Evolutionary conservation across 2,113 vertebrate genomes (phyloP), one percentile per base, ranked within the genome.

Genomic region (Ictalurus punctatus): DNA sequence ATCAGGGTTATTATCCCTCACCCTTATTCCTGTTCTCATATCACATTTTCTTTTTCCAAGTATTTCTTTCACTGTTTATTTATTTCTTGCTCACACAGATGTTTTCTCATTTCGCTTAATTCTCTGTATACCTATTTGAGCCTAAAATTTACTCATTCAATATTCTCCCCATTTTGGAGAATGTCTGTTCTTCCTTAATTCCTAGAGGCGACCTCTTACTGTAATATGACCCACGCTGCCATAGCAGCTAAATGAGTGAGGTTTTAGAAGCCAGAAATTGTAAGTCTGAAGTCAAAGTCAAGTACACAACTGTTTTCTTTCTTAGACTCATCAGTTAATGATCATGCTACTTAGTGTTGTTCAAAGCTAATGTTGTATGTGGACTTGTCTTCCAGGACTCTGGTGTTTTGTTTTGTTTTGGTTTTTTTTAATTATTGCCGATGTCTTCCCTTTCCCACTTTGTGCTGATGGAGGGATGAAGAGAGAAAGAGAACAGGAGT

Each of bases 211-310:
- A 93, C 93, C 92, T 91, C 90, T 91, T 93, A 93, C 91, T 92
- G 92, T 92, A 92, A 92, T 89, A 87, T 95, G 94, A 93, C 94
- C 93, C 90, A 89, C 67, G 95, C 96, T 95, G 86, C 95, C 94
- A 96, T 95, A 93, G 94, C 91, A 95, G 93, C 93, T 89, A 90
- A 92, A 92, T 89, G 89, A 90, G 86, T 91, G 90, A 94, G 95
- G 92, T 93, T 92, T 94, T 93, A 65, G 86, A 59, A 40, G 78
- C 81, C 61, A 81, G 76, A 88, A 84, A 89, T 69, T 80, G 84
- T 90, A 87, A 89, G 90, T 90, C 76, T 86, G 92, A 94, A 91
- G 91, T 91, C 88, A 91, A 88, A 91, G 91, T 93, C 92, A 79
- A 90, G 91, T 92, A 93, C 59, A 79, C 83, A 58, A 19, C 61